Percentiles rank a stretch among this genome's conserved stretches.
These are phyloP conservation scores for Campoplex capitator DNA, from an alignment of 2,888 invertebrate species.

Conservation along the genomic window DNA sequence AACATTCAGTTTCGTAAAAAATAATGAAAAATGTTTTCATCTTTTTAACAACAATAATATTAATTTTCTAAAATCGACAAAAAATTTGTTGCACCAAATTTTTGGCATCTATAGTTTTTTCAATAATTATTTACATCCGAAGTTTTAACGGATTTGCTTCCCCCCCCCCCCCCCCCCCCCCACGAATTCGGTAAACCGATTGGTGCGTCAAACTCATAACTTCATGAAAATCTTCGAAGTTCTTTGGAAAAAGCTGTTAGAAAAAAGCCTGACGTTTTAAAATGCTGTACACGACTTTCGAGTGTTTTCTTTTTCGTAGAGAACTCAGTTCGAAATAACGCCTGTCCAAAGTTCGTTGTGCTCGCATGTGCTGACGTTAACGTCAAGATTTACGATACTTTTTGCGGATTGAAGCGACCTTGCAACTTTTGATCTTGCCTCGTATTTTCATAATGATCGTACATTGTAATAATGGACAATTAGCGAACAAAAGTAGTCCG, in stretches of 20 bases:
- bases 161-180: neutral
- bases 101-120: neutral
- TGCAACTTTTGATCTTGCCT: neutral
- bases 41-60: neutral
- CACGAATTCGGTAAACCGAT: neutral
- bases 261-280: neutral
- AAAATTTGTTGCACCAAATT: too few species aligned
- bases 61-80: too few species aligned
- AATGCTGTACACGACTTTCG: neutral
- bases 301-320: neutral
- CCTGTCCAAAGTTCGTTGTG: slow-evolving; percentile 39
- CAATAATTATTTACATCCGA: neutral
- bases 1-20: neutral
- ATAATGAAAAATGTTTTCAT: neutral
- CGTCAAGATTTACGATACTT: neutral
- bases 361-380: slow-evolving; percentile 14
- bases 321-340: neutral
- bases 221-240: neutral
- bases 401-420: slow-evolving; percentile 22
- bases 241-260: neutral
- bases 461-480: neutral
- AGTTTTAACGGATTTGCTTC: neutral
- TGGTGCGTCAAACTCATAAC: neutral
- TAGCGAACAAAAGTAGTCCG: neutral
- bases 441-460: neutral